Evolutionary conservation across 2,888 invertebrate species (phyloP), one percentile per base, ranked within the genome.

Genomic region (Aspidiotus destructor): DNA sequence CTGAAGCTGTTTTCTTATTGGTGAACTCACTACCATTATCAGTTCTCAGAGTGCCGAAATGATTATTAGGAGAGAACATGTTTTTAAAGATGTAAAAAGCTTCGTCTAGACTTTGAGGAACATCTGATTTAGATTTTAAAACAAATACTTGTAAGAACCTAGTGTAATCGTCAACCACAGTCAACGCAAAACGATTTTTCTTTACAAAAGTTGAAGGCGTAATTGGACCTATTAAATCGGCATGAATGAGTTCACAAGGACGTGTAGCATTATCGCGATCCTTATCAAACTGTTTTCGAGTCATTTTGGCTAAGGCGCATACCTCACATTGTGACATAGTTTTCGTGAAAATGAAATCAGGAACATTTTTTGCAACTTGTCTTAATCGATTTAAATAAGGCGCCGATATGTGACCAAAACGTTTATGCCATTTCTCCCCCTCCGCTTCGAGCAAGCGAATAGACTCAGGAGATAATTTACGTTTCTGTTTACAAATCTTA

Each of bases 151-250:
- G n/a, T n/a, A 15, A 8, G 16, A 10, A 55, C 8, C 55, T 8
- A 10, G 55, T n/a, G 15, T 10, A 55, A 15, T 55, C 55, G 16
- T 55, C 55, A n/a, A 55, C 15, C n/a, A 55, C 15, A n/a, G 55
- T 55, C 15, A 55, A 15, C 9, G 15, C 15, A n/a, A n/a, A 55
- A n/a, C 16, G 11, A 55, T 55, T 55, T 55, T 15, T 55, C n/a
- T 8, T 55, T 8, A 10, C 8, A n/a, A 15, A 10, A n/a, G 55
- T 55, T 10, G 8, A 10, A n/a, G 16, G 55, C 8, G 9, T 15
- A 10, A 55, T 55, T 10, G 55, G 55, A n/a, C 55, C 55, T 55
- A 55, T 55, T 55, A 55, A 10, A 15, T 55, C 55, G 9, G 16
- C 15, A 55, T 55, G 55, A n/a, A 55, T n/a, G 16, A 55, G 9